A percentile compares a stretch with the other conserved stretches of the same genome.
phyloP scores from a whole-genome alignment of 2,113 vertebrate genomes.

The Vicugna pacos region DNA sequence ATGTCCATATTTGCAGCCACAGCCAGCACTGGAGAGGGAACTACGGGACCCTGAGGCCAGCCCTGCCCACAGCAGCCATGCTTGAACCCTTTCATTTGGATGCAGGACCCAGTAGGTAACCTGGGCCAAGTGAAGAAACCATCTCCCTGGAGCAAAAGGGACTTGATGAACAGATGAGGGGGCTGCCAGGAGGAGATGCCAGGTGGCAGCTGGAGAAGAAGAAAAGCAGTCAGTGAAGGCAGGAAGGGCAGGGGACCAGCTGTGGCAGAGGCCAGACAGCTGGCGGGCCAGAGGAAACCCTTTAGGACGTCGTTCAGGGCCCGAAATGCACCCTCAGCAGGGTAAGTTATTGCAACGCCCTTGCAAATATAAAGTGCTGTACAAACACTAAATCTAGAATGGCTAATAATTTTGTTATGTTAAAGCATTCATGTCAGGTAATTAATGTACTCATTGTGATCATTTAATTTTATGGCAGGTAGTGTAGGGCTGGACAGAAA shows the following conservation, averaged over 20 bases:
- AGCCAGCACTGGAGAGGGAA: neutral
- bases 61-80: neutral
- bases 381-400: slow-evolving; percentile 82
- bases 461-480: slow-evolving; percentile 86
- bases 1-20: neutral
- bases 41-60: neutral
- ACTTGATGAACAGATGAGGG: neutral
- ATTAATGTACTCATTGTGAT: slow-evolving; percentile 85
- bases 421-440: slow-evolving; percentile 83
- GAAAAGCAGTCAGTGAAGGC: slow-evolving; percentile 30
- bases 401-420: slow-evolving; percentile 85
- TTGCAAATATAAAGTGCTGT: slow-evolving; percentile 82
- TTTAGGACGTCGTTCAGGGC: slow-evolving; percentile 60
- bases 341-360: slow-evolving; percentile 78
- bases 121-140: neutral
- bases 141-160: neutral
- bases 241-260: slow-evolving; percentile 49
- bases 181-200: neutral
- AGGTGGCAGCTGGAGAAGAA: slow-evolving; percentile 50
- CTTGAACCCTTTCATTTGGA: neutral
- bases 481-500: slow-evolving; percentile 81
- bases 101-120: neutral
- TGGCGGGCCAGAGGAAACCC: slow-evolving; percentile 67
- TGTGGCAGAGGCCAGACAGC: slow-evolving; percentile 71
- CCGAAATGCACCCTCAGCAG: slow-evolving; percentile 51